These are phyloP conservation scores for Parochlus steinenii DNA, from an alignment of 2,888 invertebrate genomes.

Conservation along the genomic window DNA sequence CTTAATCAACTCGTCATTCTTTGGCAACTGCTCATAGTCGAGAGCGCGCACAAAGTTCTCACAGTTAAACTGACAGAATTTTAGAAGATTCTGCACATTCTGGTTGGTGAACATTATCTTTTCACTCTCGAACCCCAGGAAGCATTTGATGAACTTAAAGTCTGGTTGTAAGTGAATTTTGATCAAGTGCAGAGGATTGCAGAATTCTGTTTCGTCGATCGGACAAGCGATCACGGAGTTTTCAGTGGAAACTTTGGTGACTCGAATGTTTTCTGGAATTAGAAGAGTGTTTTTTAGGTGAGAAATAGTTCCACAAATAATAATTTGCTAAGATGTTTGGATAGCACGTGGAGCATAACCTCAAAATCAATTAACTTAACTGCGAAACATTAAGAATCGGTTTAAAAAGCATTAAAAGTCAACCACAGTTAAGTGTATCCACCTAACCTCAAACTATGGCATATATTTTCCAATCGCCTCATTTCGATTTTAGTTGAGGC, in stretches of 20 bases:
- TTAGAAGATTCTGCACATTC: constrained; percentile 29
- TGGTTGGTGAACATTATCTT: constrained; percentile 29
- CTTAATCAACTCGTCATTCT: constrained; percentile 25
- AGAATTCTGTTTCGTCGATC: constrained; percentile 32
- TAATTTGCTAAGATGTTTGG: too few relatives aligned
- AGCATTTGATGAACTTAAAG: constrained; percentile 25
- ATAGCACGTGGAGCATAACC: too few relatives aligned
- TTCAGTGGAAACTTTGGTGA: constrained; percentile 25
- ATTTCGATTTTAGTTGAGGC: too few relatives aligned
- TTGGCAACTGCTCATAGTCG: constrained; percentile 26
- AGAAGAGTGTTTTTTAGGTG: too few relatives aligned
- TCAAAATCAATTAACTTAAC: too few relatives aligned
- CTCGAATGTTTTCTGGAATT: constrained; percentile 27
- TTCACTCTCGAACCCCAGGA: constrained; percentile 28
- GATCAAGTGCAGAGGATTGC: constrained; percentile 32
- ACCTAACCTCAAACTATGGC: too few relatives aligned
- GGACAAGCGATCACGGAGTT: constrained; percentile 34
- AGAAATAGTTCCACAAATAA: too few relatives aligned
- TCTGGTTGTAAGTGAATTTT: constrained; percentile 32
- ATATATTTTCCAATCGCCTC: too few relatives aligned
- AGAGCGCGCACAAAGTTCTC: constrained; percentile 26
- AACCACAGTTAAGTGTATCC: too few relatives aligned
- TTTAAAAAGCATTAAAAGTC: too few relatives aligned
- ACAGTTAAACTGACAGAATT: constrained; percentile 30
- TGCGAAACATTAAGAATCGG: too few relatives aligned